Evolutionary conservation across 1,140 invertebrate genomes (phyloP), one percentile per base, ranked within the genome.

Genomic region (Diorhabda carinulata): DNA sequence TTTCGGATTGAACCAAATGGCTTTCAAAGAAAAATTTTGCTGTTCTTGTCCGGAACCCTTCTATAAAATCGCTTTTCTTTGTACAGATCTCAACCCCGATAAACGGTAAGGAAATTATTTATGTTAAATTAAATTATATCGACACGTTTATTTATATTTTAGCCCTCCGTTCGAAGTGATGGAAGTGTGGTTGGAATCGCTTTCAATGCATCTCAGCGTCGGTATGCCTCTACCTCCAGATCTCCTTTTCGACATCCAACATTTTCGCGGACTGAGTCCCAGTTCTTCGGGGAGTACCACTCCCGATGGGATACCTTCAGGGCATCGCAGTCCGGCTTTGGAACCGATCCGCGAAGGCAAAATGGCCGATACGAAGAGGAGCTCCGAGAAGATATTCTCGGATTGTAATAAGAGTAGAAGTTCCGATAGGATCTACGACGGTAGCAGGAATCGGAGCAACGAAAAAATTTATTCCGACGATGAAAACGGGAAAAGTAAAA

Each of bases 11-110:
- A 96, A 97, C 83, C 92, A 95, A 78, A 86, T 88, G 70, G 87
- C 90, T 0, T 98, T 97, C 77, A 86, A 90, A 52, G 92, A 94
- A 68, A 94, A 94, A 79, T 97, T 95, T 82, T 97, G 95, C 79
- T 73, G 83, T n/a, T 87, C 87, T 70, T 97, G 94, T 80, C 95
- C 95, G 0, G 92, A 95, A 78, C 86, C 90, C 1, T 94, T 97
- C 78, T 94, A 93, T 76, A 89, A 89, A 75, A 87, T 97, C 63
- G 94, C 94, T 42, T 95, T 96, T 78, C 83, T 94, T 8, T 95
- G 94, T 78, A 95, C 92, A 76, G 91, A 95, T 79, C 83, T 96
- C 3, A 93, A 94, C 82, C 93, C 95, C 0, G 94, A 96, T 79
- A 89, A 88, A 79, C 87, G 90, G 89, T 90, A 77, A 71, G 60